Base-by-base conservation (phyloP, 2,113 vertebrate genomes). In the Mus spicilegus region DNA sequence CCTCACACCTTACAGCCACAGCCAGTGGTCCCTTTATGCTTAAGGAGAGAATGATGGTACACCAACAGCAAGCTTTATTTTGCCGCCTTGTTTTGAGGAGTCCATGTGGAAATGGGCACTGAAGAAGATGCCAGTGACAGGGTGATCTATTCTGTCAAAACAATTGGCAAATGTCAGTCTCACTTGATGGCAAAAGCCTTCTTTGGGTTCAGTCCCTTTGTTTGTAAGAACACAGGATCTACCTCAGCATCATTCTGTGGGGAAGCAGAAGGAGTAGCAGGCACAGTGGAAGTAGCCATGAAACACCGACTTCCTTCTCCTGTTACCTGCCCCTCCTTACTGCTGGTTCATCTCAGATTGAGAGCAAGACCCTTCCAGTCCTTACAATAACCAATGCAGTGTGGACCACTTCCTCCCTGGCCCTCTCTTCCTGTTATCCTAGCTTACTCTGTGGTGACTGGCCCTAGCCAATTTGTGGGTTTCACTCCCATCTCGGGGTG, bases 101-200 rank as follows among this genome's bases (percentile, higher is more conserved):
- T 77, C 93, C n/a, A 30, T 39, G 33, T 76, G 28, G 28, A 36
- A 7, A 36, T 39, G 58, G 61, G 39, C 63, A 90, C 84, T 77
- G 78, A 85, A 51, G 78, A 49, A 89, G 19, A 75, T 24, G 22
- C 77, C 11, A 49, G 12, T 0, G 12, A 77, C 0, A 0, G 26
- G 61, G 3, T 84, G 67, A 56, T 67, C 92, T 82, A 81, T 75
- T 77, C 39, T 92, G 72, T 88, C 73, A 89, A 81, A 96, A 49
- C n/a, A 28, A 30, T 33, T 72, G 78, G 72, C 11, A 90, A 67
- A 69, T 69, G 49, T 69, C 69, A 56, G 14, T 54, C n/a, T 46
- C 14, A 12, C 46, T 56, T 85, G 70, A 85, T 78, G 58, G 24
- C 2, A 7, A 69, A 87, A 24, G 61, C 11, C 28, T 90, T 42